Evolutionary conservation across 2,797 vertebrate species (phyloP).

Genomic region (Pangasius sanitwongsei): DNA sequence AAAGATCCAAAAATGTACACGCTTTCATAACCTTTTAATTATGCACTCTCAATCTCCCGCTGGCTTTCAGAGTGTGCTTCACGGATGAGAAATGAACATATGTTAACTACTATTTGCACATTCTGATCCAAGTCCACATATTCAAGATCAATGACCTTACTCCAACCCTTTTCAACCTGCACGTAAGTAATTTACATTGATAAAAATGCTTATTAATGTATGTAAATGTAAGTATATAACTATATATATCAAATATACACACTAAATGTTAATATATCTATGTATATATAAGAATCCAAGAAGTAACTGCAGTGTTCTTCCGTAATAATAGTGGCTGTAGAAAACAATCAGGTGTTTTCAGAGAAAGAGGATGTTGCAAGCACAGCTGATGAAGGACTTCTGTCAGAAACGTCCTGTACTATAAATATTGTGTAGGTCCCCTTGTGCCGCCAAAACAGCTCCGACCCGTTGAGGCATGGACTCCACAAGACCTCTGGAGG

Average conservation of each 20-base stretch:
- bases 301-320: neutral
- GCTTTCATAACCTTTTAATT: neutral
- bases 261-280: neutral
- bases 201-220: neutral
- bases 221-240: neutral
- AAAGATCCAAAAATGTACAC: neutral
- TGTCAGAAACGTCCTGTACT: neutral
- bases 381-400: neutral
- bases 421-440: no score
- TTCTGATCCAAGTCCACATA: constrained; percentile 25
- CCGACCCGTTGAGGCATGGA: no score
- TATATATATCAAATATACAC: neutral
- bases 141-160: constrained; percentile 8
- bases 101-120: constrained; percentile 24
- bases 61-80: neutral
- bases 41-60: neutral
- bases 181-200: neutral
- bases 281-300: neutral
- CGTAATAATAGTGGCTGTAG: neutral
- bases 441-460: no score
- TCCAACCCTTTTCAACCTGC: neutral
- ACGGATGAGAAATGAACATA: neutral
- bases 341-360: neutral
- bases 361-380: neutral
- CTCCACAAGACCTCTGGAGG: no score